These are phyloP conservation scores for Neopipo cinnamomea DNA, from an alignment of 2,113 vertebrate species.

Conservation along the genomic window DNA sequence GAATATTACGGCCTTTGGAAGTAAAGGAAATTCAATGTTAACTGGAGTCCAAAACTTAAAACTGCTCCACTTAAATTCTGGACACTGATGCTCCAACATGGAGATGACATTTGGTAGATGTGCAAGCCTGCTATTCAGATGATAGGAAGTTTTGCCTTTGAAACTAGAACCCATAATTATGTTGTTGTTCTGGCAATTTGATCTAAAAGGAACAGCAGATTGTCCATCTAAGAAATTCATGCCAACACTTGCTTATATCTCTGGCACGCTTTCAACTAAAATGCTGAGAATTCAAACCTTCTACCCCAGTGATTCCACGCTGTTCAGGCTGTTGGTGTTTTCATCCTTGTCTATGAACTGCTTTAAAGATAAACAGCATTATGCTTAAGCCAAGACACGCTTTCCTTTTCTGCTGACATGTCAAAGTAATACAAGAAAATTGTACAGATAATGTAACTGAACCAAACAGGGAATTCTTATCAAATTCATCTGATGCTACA, in stretches of 20 bases:
- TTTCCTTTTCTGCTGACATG: background rate
- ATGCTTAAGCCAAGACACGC: background rate
- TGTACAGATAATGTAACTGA: background rate
- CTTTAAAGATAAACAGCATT: background rate
- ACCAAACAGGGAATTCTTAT: background rate
- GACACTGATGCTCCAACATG: background rate
- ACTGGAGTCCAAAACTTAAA: background rate
- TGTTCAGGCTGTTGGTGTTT: background rate
- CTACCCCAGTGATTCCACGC: background rate
- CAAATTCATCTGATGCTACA: background rate
- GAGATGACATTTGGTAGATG: background rate
- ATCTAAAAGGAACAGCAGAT: slow-evolving; percentile 14
- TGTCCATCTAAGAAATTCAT: background rate
- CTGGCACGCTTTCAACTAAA: slow-evolving; percentile 1
- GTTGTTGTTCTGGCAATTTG: background rate
- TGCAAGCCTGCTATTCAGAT: background rate
- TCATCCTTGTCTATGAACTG: background rate
- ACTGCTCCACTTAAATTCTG: background rate
- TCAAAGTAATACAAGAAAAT: background rate
- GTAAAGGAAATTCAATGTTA: background rate
- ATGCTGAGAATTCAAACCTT: slow-evolving; percentile 3
- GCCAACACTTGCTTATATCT: slow-evolving; percentile 4
- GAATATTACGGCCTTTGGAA: background rate
- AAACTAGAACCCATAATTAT: background rate
- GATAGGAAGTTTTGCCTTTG: background rate